phyloP scores from a whole-genome alignment of 1,140 invertebrate genomes.

The Danaus plexippus region DNA sequence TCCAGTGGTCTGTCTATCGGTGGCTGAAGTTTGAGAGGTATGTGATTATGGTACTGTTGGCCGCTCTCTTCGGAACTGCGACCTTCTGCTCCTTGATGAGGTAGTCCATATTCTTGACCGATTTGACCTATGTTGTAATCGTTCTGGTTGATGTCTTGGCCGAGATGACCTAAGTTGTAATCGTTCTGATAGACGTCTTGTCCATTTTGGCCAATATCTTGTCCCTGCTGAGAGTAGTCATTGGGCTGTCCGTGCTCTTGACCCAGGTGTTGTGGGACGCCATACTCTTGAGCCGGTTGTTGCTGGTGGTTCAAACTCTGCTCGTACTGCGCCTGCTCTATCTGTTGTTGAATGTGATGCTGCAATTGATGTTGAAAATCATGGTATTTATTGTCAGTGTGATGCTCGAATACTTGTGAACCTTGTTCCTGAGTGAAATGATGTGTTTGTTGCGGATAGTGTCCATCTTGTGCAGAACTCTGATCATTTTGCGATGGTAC shows the following conservation, averaged over 20 bases:
- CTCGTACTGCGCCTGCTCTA: constrained; percentile 57
- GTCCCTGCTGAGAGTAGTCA: constrained; percentile 34
- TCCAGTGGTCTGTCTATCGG: constrained; percentile 56
- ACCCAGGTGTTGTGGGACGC: constrained; percentile 31
- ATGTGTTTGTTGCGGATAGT: constrained; percentile 34
- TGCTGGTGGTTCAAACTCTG: constrained; percentile 47
- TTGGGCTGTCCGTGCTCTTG: constrained; percentile 38
- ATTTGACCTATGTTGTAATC: constrained; percentile 26
- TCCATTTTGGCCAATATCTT: constrained; percentile 36
- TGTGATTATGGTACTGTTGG: constrained; percentile 54
- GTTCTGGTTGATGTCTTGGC: constrained; percentile 7
- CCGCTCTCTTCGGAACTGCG: constrained; percentile 38
- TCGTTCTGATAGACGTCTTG: constrained; percentile 27
- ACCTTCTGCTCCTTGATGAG: constrained; percentile 40
- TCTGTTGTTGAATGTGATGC: constrained; percentile 55
- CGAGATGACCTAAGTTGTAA: constrained; percentile 16
- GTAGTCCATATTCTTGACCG: constrained; percentile 41
- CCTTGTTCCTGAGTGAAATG: constrained; percentile 57
- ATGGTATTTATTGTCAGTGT: constrained; percentile 45
- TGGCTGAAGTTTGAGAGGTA: constrained; percentile 55
- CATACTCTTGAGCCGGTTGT: constrained; percentile 42
- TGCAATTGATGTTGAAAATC: constrained; percentile 53
- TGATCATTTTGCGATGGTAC: constrained; percentile 40
- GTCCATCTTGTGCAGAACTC: constrained; percentile 26
- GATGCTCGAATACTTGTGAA: constrained; percentile 53